phyloP scores from a whole-genome alignment of 1,140 invertebrate genomes.

The Melitaea cinxia region DNA sequence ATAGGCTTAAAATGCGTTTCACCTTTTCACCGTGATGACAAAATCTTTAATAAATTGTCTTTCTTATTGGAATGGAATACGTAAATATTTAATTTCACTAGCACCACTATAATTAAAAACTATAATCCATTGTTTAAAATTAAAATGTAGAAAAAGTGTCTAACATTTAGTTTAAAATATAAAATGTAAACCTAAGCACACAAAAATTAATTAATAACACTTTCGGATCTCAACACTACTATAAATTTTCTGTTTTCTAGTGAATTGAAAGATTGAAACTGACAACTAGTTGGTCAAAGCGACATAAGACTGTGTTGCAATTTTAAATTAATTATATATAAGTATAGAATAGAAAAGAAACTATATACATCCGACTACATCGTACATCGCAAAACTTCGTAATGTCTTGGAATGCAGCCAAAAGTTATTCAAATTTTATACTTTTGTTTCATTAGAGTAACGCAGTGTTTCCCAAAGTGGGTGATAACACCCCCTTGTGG shows the following conservation, averaged over 20 bases:
- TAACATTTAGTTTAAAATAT: not conserved
- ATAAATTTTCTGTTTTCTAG: not conserved
- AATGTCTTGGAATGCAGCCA: too few species aligned
- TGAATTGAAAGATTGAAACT: not conserved
- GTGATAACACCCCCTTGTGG: too few species aligned
- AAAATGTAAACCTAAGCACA: not conserved
- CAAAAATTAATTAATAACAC: not conserved
- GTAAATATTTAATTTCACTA: not conserved
- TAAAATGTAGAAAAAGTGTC: not conserved
- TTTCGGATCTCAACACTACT: not conserved
- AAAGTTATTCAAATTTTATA: too few species aligned
- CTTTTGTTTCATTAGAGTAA: too few species aligned
- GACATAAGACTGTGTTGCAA: not conserved
- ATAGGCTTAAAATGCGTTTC: conserved; percentile 7
- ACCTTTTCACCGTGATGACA: conserved; percentile 18
- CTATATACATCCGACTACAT: too few species aligned
- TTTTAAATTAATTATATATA: not conserved
- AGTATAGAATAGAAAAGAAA: too few species aligned
- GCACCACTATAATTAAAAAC: not conserved
- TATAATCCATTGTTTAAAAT: not conserved
- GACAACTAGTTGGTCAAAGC: not conserved
- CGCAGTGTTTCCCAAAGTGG: too few species aligned
- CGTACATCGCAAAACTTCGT: too few species aligned
- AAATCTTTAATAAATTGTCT: not conserved
- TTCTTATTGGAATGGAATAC: not conserved